Base-by-base conservation (phyloP, 1,140 invertebrate genomes). In the Heliconius nattereri region DNA sequence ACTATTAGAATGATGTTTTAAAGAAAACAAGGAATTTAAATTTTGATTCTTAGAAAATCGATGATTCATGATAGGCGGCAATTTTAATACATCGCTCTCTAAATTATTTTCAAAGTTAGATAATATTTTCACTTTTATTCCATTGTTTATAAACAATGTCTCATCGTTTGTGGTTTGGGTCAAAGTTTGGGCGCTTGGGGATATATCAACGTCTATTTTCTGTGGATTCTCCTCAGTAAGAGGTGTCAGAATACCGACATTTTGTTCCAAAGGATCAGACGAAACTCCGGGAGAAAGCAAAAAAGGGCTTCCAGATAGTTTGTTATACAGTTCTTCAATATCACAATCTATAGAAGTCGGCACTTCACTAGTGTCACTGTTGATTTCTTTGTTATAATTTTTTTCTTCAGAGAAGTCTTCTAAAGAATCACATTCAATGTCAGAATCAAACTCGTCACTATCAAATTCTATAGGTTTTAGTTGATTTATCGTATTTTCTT, bases 341-440 rank as follows among this genome's bases (percentile, higher is more conserved):
- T 92, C 90, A 57, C 85, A 86, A 74, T 91, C 87, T 13, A 92
- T 78, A 13, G 88, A 92, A 70, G 85, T 89, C 16, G 86, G 81
- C 37, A 87, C 78, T 49, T 81, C 80, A 76, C 86, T 89, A 0
- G 73, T 81, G 52, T 89, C 88, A 40, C 85, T 88, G 19, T 77
- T 57, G 40, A 81, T 85, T 16, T 85, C 79, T 32, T 76, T 76
- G 26, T 74, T 80, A 72, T 82, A 80, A 60, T 37, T 72, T 78
- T 85, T 78, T 78, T 81, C 71, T 20, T 54, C 72, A 37, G 83
- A 40, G 60, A 85, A 77, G 32, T 85, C 82, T 81, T 89, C 85
- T 84, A 94, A 80, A 6, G 92, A 94, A 82, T 94, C 91, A 82
- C 90, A 86, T 73, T 92, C 92, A 9, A 93, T 84, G 81, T 92